Percentiles rank a stretch among this genome's conserved stretches.
Evolutionary conservation across 2,797 vertebrate species (phyloP).

Genomic region (Sebastiscus albofasciatus): DNA sequence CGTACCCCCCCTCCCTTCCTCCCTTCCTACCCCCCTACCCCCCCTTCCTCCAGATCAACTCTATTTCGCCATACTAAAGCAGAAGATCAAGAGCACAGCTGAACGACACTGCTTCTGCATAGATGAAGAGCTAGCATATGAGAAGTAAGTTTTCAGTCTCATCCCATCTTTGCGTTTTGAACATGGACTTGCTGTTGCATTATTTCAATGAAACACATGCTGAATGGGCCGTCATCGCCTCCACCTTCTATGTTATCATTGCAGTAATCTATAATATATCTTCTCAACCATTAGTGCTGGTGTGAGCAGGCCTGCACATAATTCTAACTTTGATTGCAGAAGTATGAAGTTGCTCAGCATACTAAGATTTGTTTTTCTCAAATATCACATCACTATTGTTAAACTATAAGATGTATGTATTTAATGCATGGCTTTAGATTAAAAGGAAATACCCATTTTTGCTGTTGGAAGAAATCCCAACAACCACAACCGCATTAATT

Average conservation of each 20-base stretch:
- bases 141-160: slow-evolving; percentile 88
- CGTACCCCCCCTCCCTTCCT: background rate
- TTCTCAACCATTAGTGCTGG: background rate
- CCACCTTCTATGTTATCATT: background rate
- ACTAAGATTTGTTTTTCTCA: background rate
- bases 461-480: background rate
- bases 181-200: background rate
- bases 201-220: background rate
- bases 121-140: slow-evolving; percentile 96
- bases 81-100: slow-evolving; percentile 91
- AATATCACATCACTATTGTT: background rate
- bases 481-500: background rate
- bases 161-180: background rate
- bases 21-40: background rate
- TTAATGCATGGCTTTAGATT: background rate
- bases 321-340: background rate
- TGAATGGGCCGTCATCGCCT: background rate
- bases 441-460: background rate
- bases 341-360: background rate
- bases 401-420: background rate
- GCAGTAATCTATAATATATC: background rate
- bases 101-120: slow-evolving; percentile 95
- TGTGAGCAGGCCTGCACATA: background rate
- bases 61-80: slow-evolving; percentile 93
- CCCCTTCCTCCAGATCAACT: slow-evolving; percentile 90